These are phyloP conservation scores for Noctua comes DNA, from an alignment of 2,888 invertebrate species.

Conservation along the genomic window DNA sequence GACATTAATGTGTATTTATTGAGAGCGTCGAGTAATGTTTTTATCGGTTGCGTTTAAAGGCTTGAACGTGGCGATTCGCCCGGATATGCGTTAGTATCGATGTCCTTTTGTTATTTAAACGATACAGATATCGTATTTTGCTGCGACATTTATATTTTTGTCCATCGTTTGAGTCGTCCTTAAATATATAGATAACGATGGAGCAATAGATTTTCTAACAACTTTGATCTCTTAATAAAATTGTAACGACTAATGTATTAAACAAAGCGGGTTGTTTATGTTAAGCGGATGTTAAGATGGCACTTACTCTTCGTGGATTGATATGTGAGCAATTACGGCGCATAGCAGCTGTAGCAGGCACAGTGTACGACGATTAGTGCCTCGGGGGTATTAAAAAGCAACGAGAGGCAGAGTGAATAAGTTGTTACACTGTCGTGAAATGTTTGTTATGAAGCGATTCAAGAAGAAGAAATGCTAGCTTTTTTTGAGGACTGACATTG, in stretches of 20 bases:
- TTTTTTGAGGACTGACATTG: constrained; percentile 57
- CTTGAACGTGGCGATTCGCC: constrained; percentile 79
- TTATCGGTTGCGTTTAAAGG: constrained; percentile 85
- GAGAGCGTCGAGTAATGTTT: constrained; percentile 89
- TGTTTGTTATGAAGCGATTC: constrained; percentile 71
- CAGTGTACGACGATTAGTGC: constrained; percentile 72
- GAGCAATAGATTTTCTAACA: constrained; percentile 61
- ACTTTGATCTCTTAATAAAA: constrained; percentile 44
- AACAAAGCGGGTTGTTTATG: constrained; percentile 62
- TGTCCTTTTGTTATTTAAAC: constrained; percentile 72
- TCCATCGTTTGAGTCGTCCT: constrained; percentile 55
- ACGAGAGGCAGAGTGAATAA: constrained; percentile 69
- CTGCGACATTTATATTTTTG: constrained; percentile 63
- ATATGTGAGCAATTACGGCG: constrained; percentile 78
- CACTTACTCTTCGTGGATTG: constrained; percentile 73
- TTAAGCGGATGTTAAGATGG: constrained; percentile 68
- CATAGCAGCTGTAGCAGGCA: constrained; percentile 72
- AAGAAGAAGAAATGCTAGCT: constrained; percentile 60
- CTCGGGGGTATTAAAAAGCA: constrained; percentile 78
- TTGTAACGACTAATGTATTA: constrained; percentile 48
- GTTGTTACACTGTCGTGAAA: constrained; percentile 73
- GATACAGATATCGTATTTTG: constrained; percentile 65
- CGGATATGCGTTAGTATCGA: constrained; percentile 76
- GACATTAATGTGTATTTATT: constrained; percentile 91
- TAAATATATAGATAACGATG: constrained; percentile 59